Evolutionary conservation across 1,140 invertebrate species (phyloP), one percentile per base, ranked within the genome.

Genomic region (Camponotus vicinus): DNA sequence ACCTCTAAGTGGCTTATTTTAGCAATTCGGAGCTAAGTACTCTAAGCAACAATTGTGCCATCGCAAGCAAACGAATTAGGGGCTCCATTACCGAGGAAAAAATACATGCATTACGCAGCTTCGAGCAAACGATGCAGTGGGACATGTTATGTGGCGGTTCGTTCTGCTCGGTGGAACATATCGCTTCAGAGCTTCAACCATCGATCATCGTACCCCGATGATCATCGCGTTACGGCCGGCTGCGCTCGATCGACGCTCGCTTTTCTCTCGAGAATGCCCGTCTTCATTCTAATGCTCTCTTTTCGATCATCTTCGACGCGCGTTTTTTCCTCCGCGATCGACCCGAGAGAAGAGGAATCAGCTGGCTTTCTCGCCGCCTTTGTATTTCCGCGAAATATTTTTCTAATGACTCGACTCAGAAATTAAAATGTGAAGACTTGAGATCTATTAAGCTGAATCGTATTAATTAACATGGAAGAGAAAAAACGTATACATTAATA

Each of bases 201-300:
- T 85, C 64, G 64, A 90, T 85, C 79, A 89, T 83, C 52, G 34
- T 71, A 71, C 67, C n/a, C 11, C 55, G 55, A 59, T 73, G 69
- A 83, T 75, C 55, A 61, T 75, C 40, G 67, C 69, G 89, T 93
- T 93, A 90, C 87, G 90, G 84, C 86, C 84, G 89, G 91, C 89
- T 82, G 82, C 90, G 90, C 91, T 90, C 86, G 89, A 88, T 88
- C 85, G 86, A 90, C 87, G 86, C 88, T 92, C 86, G 90, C 87
- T 93, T 93, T 94, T 91, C 91, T 79, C 87, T 75, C 57, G 67
- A 90, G 88, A 91, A 88, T 92, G 76, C 70, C 40, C 45, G 52
- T 18, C 37, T 34, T 9, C 15, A 77, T 64, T 61, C 45, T 78
- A 55, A 64, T 42, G 34, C 71, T 64, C 80, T 32, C 42, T 84